A percentile compares a stretch with the other conserved stretches of the same genome.
Conservation (phyloP, 1,140 invertebrate genomes). For the Hypsibius dujardini region DNA sequence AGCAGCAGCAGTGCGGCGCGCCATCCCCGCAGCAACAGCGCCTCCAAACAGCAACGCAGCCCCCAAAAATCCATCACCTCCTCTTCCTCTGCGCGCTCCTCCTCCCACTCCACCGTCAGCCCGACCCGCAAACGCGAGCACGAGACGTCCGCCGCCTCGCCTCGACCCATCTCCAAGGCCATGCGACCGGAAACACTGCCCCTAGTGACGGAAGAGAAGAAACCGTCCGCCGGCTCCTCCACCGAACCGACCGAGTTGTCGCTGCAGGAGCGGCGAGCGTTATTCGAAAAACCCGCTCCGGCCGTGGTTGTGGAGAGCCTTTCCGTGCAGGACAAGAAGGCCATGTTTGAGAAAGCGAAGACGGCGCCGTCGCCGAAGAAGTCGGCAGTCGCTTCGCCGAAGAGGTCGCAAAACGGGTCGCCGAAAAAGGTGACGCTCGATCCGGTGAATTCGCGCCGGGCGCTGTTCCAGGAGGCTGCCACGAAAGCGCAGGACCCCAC, state of each 20-base stretch:
- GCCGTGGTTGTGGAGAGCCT: neutral
- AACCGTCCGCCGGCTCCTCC: neutral
- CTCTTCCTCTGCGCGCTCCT: neutral
- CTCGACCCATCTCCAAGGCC: neutral
- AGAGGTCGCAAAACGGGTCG: neutral
- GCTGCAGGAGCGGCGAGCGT: neutral
- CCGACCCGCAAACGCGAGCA: neutral
- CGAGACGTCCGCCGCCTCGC: neutral
- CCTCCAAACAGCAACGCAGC: neutral
- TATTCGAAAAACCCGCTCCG: neutral
- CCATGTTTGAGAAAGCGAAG: slow-evolving; percentile 1
- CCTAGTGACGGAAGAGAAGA: neutral
- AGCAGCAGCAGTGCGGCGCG: neutral
- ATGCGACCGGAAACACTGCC: neutral
- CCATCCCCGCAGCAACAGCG: neutral
- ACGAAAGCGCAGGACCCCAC: slow-evolving; percentile 5
- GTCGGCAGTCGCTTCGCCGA: neutral
- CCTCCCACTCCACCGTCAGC: neutral
- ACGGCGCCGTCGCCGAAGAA: neutral
- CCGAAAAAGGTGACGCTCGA: neutral
- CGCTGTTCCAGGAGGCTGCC: neutral
- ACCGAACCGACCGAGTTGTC: neutral
- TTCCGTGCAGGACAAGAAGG: neutral
- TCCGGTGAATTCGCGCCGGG: neutral
- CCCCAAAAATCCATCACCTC: neutral